These are phyloP conservation scores for Sycophaga agraensis DNA, from an alignment of 1,140 invertebrate species.

Conservation along the genomic window DNA sequence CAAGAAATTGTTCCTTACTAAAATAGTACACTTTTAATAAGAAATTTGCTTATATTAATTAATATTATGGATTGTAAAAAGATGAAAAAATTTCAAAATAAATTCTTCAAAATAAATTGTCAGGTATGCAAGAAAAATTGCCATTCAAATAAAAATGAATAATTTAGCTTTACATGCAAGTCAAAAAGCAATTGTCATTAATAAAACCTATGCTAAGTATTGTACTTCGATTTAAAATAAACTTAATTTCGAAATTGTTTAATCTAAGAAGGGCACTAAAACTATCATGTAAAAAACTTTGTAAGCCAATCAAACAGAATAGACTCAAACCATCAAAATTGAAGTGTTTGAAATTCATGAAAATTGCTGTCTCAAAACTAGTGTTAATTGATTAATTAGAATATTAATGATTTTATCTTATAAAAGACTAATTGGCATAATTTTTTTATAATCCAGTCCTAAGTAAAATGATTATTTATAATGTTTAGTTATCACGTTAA, in stretches of 20 bases:
- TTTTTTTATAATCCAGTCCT: too few relatives aligned
- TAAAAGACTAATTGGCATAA: not conserved
- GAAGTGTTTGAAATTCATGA: not conserved
- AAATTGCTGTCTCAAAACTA: not conserved
- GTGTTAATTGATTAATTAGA: not conserved
- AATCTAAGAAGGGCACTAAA: slow-evolving; percentile 1
- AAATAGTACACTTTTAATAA: slow-evolving; percentile 32
- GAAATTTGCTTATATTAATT: slow-evolving; percentile 30
- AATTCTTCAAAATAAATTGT: slow-evolving; percentile 9
- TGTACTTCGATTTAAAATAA: not conserved
- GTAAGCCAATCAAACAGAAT: too few relatives aligned
- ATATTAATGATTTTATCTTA: not conserved
- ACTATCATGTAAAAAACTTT: too few relatives aligned
- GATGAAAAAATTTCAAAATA: slow-evolving; percentile 20
- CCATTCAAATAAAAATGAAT: slow-evolving; percentile 12
- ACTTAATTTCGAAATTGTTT: not conserved
- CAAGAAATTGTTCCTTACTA: slow-evolving; percentile 34
- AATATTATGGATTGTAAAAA: slow-evolving; percentile 30
- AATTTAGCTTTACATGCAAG: slow-evolving; percentile 16
- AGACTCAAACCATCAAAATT: too few relatives aligned
- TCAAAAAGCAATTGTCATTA: slow-evolving; percentile 21
- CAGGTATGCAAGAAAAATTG: slow-evolving; percentile 11
- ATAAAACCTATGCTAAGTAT: slow-evolving; percentile 9
- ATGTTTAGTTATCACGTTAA: too few relatives aligned
- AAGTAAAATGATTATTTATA: too few relatives aligned